These are phyloP conservation scores for Tubulanus polymorphus DNA, from an alignment of 2,888 invertebrate genomes.

Conservation along the genomic window DNA sequence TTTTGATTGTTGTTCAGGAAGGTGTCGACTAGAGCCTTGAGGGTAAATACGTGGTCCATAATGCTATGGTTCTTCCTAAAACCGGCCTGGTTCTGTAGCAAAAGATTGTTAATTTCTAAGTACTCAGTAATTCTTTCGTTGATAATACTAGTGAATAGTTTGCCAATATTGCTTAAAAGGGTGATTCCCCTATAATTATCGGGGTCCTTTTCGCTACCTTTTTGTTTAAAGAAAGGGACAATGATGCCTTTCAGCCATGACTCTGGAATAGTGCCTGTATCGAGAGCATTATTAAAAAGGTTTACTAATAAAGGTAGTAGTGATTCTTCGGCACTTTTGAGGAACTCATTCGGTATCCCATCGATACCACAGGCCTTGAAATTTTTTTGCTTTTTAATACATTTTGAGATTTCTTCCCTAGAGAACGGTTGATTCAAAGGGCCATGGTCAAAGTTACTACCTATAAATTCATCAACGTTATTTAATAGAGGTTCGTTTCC, in stretches of 20 bases:
- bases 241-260: slow-evolving; percentile 12
- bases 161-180: slow-evolving; percentile 14
- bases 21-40: slow-evolving; percentile 12
- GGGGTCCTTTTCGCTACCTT: slow-evolving; percentile 12
- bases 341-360: slow-evolving; percentile 12
- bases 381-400: slow-evolving; percentile 5
- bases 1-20: slow-evolving; percentile 6
- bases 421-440: no score
- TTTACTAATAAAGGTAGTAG: slow-evolving; percentile 6
- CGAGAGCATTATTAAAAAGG: slow-evolving; percentile 16
- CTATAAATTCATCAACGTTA: no score
- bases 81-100: slow-evolving; percentile 19
- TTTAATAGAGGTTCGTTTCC: no score
- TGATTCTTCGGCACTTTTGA: slow-evolving; percentile 7
- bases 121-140: slow-evolving; percentile 16
- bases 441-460: no score
- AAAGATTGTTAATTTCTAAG: slow-evolving; percentile 8
- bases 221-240: slow-evolving; percentile 14
- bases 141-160: slow-evolving; percentile 17
- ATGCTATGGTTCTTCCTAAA: slow-evolving; percentile 15
- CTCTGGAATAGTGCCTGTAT: slow-evolving; percentile 6
- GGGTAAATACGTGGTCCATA: slow-evolving; percentile 19
- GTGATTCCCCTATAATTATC: slow-evolving; percentile 19
- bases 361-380: slow-evolving; percentile 13
- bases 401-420: slow-evolving; percentile 5